Evolutionary conservation across 1,140 invertebrate species (phyloP), one percentile per base, ranked within the genome.

Genomic region (Agrilus planipennis): DNA sequence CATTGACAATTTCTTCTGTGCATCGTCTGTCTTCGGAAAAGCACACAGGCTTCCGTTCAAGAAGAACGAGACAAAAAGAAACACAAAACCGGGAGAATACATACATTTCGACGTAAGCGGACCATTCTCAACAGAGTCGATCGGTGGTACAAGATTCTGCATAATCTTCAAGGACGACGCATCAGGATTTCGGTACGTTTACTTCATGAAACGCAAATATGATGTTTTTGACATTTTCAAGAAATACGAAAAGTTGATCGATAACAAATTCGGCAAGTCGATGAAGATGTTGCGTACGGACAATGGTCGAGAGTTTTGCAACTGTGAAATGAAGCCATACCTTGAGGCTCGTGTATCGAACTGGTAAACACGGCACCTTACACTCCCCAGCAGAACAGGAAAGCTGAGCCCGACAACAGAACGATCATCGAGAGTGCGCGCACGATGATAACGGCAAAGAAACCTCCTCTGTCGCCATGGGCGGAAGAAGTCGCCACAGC

Each of bases 81-180:
- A 45, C 12, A 50, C 47, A 3, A 49, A 42, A 40, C 31, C 47
- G 16, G 57, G 61, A 36, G 60, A 67, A 39, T 18, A 64, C 10
- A 57, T 69, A 19, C 60, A 68, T 45, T 50, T 48, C 4, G 65
- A 71, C 52, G 46, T 66, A 1, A 64, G 63, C 42, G 66, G 65
- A 2, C 62, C 64, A n/a, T 65, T 71, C 54, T 45, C 61, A 19
- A 45, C 35, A 14, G 10, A 39, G 23, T 54, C 57, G 1, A 34
- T 41, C 10, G 51, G 60, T 22, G 51, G 53, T 20, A 39, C 50
- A 30, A 54, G 39, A 25, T 65, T 63, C 44, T 60, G 58, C 46
- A 42, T 61, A 9, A 53, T 56, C 21, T 62, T 63, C 35, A 55
- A 55, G 34, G 62, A 64, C 46, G 57, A 63, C 44, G 59, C 15